A percentile compares a stretch with the other conserved stretches of the same genome.
Evolutionary conservation across 2,888 invertebrate species (phyloP).

Genomic region (Nomada flava): DNA sequence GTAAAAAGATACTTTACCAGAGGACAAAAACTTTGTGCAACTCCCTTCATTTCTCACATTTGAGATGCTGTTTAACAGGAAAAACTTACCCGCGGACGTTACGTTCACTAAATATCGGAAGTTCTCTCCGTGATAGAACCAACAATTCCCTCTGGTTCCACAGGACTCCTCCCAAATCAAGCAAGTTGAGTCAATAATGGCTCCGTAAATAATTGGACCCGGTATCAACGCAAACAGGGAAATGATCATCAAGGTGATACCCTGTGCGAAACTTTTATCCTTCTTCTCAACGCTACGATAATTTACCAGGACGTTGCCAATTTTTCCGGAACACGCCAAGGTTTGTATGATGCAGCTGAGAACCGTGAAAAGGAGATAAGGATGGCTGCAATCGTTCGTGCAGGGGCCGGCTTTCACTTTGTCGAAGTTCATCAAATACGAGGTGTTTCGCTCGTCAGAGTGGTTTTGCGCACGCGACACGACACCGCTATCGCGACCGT

Average conservation of each 20-base stretch:
- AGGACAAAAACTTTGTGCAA: too few species aligned
- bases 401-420: slow-evolving; percentile 82
- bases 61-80: not conserved
- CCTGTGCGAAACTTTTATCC: slow-evolving; percentile 89
- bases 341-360: slow-evolving; percentile 86
- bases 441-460: slow-evolving; percentile 28
- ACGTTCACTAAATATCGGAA: slow-evolving; percentile 87
- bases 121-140: slow-evolving; percentile 87
- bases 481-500: not conserved
- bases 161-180: slow-evolving; percentile 89
- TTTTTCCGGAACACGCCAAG: slow-evolving; percentile 88
- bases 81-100: slow-evolving; percentile 85
- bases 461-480: slow-evolving; percentile 3
- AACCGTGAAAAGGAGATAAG: slow-evolving; percentile 84
- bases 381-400: slow-evolving; percentile 76
- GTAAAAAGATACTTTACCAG: too few species aligned
- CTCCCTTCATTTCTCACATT: too few species aligned
- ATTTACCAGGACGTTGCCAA: slow-evolving; percentile 88
- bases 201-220: slow-evolving; percentile 89
- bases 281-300: slow-evolving; percentile 87
- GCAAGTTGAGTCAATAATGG: slow-evolving; percentile 88
- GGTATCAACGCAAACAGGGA: slow-evolving; percentile 89
- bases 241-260: slow-evolving; percentile 87
- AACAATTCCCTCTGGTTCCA: slow-evolving; percentile 87
- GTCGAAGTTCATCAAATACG: slow-evolving; percentile 30